Conservation (phyloP, 2,113 vertebrate genomes). For the Leptodactylus fuscus region DNA sequence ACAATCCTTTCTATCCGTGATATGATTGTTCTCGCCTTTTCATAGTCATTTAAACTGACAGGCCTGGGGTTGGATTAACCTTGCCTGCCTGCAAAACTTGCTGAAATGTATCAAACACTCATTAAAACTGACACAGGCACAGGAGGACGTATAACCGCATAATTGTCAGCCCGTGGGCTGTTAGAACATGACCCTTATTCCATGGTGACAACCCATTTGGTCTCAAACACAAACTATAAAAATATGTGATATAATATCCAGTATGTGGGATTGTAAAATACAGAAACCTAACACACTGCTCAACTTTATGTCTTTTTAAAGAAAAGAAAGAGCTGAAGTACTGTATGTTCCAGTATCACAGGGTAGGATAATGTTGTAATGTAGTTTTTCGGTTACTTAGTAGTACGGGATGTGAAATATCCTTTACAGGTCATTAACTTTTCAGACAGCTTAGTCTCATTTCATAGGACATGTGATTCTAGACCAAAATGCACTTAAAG, state of each 20-base stretch:
- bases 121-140: constrained; percentile 51
- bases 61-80: constrained; percentile 57
- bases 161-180: constrained; percentile 26
- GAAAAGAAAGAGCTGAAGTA: no score
- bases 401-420: no score
- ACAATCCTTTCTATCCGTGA: constrained; percentile 27
- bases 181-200: constrained; percentile 22
- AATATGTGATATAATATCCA: background rate
- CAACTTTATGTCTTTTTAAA: background rate
- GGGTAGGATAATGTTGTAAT: no score
- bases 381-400: no score
- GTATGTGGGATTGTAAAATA: background rate
- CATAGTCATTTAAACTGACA: constrained; percentile 57
- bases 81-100: constrained; percentile 48
- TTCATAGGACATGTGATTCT: no score
- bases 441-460: no score
- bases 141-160: constrained; percentile 11
- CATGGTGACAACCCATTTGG: background rate
- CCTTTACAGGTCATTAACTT: no score
- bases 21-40: constrained; percentile 50
- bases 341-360: no score
- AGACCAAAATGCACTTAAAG: no score
- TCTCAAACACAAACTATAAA: background rate
- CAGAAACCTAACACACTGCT: background rate
- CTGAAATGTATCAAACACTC: constrained; percentile 50